A percentile compares a stretch with the other conserved stretches of the same genome.
phyloP scores from a whole-genome alignment of 2,797 vertebrate genomes.

The Chromobotia macracanthus region DNA sequence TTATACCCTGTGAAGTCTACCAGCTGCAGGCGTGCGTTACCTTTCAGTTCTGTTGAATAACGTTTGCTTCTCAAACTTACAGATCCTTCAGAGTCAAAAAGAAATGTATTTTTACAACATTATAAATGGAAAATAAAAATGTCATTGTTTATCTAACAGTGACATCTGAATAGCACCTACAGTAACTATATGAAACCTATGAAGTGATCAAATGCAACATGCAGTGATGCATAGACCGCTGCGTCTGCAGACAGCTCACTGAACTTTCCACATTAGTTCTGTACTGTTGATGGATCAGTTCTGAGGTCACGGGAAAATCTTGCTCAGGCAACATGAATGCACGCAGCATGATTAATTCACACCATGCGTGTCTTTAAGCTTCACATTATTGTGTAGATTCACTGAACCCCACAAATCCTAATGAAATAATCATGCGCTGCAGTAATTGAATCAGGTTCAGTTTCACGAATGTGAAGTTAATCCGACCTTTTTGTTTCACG shows the following conservation, averaged over 20 bases:
- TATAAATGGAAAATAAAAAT: background rate
- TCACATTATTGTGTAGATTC: slow-evolving; percentile 66
- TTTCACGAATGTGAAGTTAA: slow-evolving; percentile 67
- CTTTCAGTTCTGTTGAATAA: no score
- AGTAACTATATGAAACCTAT: background rate
- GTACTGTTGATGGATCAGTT: background rate
- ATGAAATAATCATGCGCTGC: slow-evolving; percentile 69
- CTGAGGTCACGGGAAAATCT: slow-evolving; percentile 75
- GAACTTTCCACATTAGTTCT: slow-evolving; percentile 9
- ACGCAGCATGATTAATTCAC: slow-evolving; percentile 71
- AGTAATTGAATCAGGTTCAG: slow-evolving; percentile 66
- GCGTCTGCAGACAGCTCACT: no score
- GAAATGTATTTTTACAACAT: no score
- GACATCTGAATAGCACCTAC: background rate
- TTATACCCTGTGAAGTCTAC: no score
- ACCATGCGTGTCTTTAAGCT: slow-evolving; percentile 63
- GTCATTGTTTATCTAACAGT: no score
- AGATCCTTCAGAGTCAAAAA: no score
- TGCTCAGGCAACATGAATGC: slow-evolving; percentile 67
- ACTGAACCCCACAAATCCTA: slow-evolving; percentile 68
- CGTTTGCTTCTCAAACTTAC: no score
- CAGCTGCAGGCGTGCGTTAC: no score
- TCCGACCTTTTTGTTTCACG: slow-evolving; percentile 51
- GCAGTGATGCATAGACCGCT: background rate
- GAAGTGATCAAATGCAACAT: background rate